Percentiles rank a stretch among this genome's conserved stretches.
Evolutionary conservation across 2,113 vertebrate species (phyloP).

Genomic region (Orientallactaga bullata): DNA sequence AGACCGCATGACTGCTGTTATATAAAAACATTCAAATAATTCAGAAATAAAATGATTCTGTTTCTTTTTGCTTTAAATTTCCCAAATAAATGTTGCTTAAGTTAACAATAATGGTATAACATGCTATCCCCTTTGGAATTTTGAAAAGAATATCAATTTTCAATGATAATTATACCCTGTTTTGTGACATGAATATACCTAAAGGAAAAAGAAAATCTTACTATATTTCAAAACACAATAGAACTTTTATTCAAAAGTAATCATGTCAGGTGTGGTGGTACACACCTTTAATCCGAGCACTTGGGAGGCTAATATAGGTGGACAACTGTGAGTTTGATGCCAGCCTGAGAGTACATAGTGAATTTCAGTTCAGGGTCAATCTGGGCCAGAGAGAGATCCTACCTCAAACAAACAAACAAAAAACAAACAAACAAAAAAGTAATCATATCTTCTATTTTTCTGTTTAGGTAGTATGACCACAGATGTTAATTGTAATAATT

Average conservation of each 20-base stretch:
- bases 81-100: neutral
- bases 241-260: neutral
- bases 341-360: too few species aligned
- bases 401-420: too few species aligned
- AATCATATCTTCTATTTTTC: neutral
- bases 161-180: neutral
- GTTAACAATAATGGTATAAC: neutral
- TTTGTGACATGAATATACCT: neutral
- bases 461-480: neutral
- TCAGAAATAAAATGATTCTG: neutral
- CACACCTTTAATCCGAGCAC: too few species aligned
- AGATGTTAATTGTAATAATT: neutral
- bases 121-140: neutral
- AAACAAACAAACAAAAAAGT: too few species aligned
- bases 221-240: neutral
- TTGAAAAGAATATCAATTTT: neutral
- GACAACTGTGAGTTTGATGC: too few species aligned
- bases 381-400: too few species aligned
- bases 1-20: neutral
- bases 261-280: neutral
- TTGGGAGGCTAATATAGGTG: too few species aligned
- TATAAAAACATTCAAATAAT: conserved; percentile 9
- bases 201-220: neutral
- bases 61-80: neutral
- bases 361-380: too few species aligned